Evolutionary conservation across 64 coral and sea anemone genomes (phyloP).

Genomic region (Anthopleura sola): DNA sequence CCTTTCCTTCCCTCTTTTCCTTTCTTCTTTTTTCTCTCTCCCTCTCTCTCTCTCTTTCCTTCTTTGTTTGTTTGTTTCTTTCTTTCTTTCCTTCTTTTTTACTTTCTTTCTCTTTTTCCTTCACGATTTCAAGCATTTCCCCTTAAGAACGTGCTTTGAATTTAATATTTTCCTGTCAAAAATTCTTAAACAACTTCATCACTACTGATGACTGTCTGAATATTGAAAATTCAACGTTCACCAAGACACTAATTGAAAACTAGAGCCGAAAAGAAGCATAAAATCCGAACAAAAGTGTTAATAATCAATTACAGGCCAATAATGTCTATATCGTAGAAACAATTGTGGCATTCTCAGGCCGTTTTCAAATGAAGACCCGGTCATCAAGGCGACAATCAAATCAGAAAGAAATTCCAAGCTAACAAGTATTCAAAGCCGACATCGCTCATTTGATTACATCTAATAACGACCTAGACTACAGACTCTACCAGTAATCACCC

Average conservation of each 20-base stretch:
- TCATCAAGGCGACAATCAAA: conserved; percentile 3
- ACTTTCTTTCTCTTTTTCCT: too few species aligned
- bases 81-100: too few species aligned
- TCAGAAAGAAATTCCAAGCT: not conserved
- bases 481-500: not conserved
- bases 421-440: not conserved
- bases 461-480: not conserved
- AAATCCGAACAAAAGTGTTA: not conserved
- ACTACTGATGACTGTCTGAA: too few species aligned
- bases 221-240: not conserved
- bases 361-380: too few species aligned
- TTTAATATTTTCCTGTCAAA: too few species aligned
- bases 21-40: too few species aligned
- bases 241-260: not conserved
- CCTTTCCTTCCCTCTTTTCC: too few species aligned
- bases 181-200: too few species aligned
- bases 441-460: not conserved
- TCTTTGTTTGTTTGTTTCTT: too few species aligned
- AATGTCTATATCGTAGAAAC: not conserved
- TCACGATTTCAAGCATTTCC: too few species aligned
- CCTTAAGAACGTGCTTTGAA: too few species aligned
- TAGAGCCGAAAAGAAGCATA: not conserved
- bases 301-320: not conserved
- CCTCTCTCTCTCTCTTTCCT: too few species aligned
- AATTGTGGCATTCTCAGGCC: not conserved